Conservation (phyloP, 2,797 vertebrate species). For the Pangasius sanitwongsei region DNA sequence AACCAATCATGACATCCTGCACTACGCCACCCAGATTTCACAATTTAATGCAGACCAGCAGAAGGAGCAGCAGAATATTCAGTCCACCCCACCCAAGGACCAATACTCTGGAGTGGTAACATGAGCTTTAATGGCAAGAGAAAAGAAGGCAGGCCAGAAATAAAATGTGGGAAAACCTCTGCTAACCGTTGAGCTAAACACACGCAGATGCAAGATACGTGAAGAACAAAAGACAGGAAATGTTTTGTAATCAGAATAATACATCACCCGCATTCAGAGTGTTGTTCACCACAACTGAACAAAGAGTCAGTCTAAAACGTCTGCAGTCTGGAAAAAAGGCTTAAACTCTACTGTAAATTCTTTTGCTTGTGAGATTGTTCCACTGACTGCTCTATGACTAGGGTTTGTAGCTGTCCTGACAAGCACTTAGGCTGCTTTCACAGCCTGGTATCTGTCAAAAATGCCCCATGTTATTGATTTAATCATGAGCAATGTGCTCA, state of each 20-base stretch:
- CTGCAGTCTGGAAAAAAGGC: neutral
- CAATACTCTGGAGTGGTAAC: slow-evolving; percentile 19
- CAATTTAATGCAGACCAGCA: neutral
- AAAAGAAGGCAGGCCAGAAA: neutral
- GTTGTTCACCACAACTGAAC: slow-evolving; percentile 15
- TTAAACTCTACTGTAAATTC: neutral
- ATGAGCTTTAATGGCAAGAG: slow-evolving; percentile 11
- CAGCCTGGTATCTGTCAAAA: neutral
- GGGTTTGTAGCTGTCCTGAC: neutral
- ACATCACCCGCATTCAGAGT: slow-evolving; percentile 9
- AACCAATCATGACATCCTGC: neutral
- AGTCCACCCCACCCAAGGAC: neutral
- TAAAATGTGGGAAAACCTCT: slow-evolving; percentile 17
- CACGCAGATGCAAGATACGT: slow-evolving; percentile 25
- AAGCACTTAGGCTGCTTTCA: neutral
- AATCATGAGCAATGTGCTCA: neutral
- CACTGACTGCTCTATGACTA: neutral
- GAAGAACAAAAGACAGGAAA: slow-evolving; percentile 54
- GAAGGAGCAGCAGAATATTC: neutral
- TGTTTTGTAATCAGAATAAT: slow-evolving; percentile 42
- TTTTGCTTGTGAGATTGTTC: slow-evolving; percentile 11
- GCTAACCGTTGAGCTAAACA: neutral
- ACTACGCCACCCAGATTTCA: neutral
- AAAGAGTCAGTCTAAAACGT: neutral
- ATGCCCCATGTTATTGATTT: slow-evolving; percentile 15